Conservation (phyloP, 2,888 invertebrate genomes). For the Dicyrtomina minuta region DNA sequence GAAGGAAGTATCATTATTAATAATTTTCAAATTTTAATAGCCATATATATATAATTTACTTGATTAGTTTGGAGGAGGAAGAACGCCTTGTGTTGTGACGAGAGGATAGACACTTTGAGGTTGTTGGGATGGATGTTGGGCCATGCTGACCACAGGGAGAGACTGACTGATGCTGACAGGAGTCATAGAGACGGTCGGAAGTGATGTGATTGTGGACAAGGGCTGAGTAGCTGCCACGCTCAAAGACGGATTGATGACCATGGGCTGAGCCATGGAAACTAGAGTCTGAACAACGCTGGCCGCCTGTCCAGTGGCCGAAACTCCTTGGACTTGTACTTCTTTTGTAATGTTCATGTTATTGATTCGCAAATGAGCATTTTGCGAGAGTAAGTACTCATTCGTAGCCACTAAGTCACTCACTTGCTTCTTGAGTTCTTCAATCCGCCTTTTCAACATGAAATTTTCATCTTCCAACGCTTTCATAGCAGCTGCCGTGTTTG, state of each 20-base stretch:
- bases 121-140: slow-evolving; percentile 42
- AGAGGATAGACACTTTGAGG: slow-evolving; percentile 48
- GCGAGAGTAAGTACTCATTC: slow-evolving; percentile 75
- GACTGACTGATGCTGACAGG: slow-evolving; percentile 48
- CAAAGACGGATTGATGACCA: slow-evolving; percentile 44
- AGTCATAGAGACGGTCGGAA: slow-evolving; percentile 42
- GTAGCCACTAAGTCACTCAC: slow-evolving; percentile 64
- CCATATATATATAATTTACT: neutral
- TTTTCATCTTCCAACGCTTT: slow-evolving; percentile 67
- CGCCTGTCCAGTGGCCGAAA: slow-evolving; percentile 38
- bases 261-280: slow-evolving; percentile 49
- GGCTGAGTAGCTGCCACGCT: slow-evolving; percentile 47
- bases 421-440: slow-evolving; percentile 70
- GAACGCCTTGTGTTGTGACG: slow-evolving; percentile 47
- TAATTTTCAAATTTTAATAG: too few species aligned
- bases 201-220: slow-evolving; percentile 44
- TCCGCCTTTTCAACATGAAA: slow-evolving; percentile 65
- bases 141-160: slow-evolving; percentile 47
- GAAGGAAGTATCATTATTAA: too few species aligned
- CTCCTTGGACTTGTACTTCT: slow-evolving; percentile 42
- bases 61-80: slow-evolving; percentile 34
- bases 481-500: slow-evolving; percentile 37
- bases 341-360: slow-evolving; percentile 53
- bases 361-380: slow-evolving; percentile 71
- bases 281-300: slow-evolving; percentile 48